Base-by-base conservation (phyloP, 2,797 vertebrate species). In the Melanotaenia maccullochi region DNA sequence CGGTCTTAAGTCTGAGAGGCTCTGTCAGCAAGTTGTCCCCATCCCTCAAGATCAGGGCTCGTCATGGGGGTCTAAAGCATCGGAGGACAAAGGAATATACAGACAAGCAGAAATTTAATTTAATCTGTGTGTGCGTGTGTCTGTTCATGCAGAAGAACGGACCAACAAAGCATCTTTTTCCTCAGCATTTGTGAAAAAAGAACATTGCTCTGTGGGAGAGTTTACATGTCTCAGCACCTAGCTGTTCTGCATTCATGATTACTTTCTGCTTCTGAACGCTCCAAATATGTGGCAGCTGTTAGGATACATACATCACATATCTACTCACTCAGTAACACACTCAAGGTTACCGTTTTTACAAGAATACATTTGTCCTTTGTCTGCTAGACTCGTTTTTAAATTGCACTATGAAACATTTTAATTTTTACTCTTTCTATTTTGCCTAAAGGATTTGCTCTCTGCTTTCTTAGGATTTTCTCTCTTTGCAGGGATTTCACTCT, bases 1-100 rank as follows among this genome's bases (percentile, higher is more conserved):
- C 62, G 28, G 36, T 65, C 66, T 77, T 42, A n/a, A 59, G 70
- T 75, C 57, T 51, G 32, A 24, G 66, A 59, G 44, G 63, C 78
- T 82, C 68, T 75, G 66, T 83, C 79, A 84, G 68, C 62, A 66
- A 79, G 67, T 71, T 81, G 83, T 81, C 58, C 72, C 20, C 61
- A 32, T 59, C 52, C 63, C 38, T 42, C 73, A 80, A 84, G 63
- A 81, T 77, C 65, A 61, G 75, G 24, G 42, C 36, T 85, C 42
- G 18, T 60, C 25, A 57, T 60, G 8, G 62, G 61, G 42, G 55
- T 59, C n/a, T 28, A 42, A 4, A 59, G 60, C 42, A 49, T 75
- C 66, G 75, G 44, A 54, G 66, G 60, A 78, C 52, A 78, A 76
- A 73, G 42, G 51, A 59, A 69, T 57, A 76, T 56, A 55, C 65